Evolutionary conservation across 30 jellyfish, hydroid and myxozoan species (phyloP), one percentile per base, ranked within the genome.

Genomic region (Cassiopea andromeda): DNA sequence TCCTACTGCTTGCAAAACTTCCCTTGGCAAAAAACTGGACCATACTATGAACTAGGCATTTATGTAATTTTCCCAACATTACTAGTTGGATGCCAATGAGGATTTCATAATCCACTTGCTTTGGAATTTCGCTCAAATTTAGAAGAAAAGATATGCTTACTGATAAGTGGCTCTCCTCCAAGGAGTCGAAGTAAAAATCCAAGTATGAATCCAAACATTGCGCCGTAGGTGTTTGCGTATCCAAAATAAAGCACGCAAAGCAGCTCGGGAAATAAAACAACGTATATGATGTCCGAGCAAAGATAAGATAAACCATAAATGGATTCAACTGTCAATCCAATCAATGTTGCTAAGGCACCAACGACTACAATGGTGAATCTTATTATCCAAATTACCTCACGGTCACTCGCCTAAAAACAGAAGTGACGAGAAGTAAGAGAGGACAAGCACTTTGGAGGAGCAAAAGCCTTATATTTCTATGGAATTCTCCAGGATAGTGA

Each of bases 251-350:
- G 94, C 15, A 93, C 98, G 66, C 98, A 90, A 82, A 93, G 91
- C 74, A 97, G 83, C 82, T 93, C 98, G 1, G 99, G 99, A 70
- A 97, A 97, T 77, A 97, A 80, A 45, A 97, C 93, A 70, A 97
- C 98, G 94, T 64, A 97, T 59, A 97, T 87, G 87, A 97, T 85
- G 81, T 97, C 99, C 17, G 99, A 97, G 93, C 98, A 97, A 50
- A 97, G 94, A 49, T 82, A 82, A 5, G 98, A 97, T 45, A 97
- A 76, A 50, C 98, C 99, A 91, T 93, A 97, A 17, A 97, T 92
- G 69, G 98, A 77, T 60, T 81, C 88, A 0, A 97, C 99, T n/a
- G 97, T 88, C 61, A 97, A 60, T 1, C 98, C 98, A 78, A 97
- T 97, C 2, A 84, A 72, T 15, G 98, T 92, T 58, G 99, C 98